Base-by-base conservation (phyloP, 1,140 invertebrate species). In the Hesperophylax magnus region DNA sequence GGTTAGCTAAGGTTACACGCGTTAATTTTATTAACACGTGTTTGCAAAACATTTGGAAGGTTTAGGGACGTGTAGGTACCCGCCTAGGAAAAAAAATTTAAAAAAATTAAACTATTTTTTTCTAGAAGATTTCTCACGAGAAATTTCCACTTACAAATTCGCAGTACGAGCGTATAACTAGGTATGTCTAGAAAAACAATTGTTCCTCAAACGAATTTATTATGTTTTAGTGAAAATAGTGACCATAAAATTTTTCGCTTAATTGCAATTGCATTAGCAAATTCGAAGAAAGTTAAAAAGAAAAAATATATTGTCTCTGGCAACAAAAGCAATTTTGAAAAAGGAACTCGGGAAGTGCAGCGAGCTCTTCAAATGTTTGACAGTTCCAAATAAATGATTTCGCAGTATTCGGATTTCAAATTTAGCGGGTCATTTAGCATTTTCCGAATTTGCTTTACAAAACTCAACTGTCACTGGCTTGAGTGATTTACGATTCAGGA, bases 311-410 rank as follows among this genome's bases (percentile, higher is more conserved):
- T 14, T 14, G 20, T 24, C 20, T 61, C 14, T 24, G 58, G 20
- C 58, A 61, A 61, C 8, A 24, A 61, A 24, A 61, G 56, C 2
- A 18, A 11, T 58, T 61, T 61, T 61, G 58, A 24, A 61, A 61
- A 61, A 61, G 18, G 39, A 47, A 47, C 18, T 22, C 58, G 4
- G 20, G 20, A 61, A 61, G 24, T 61, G 58, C 58, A 61, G 8
- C 58, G 58, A 20, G 58, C 58, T 61, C 24, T 24, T 61, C 58
- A 61, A 61, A 34, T 34, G 63, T 67, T 67, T 67, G 63, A 67
- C 63, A 67, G 63, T 67, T 67, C 11, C 27, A 67, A 67, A 67
- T 27, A 67, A 67, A 67, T 67, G 63, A 22, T 27, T 31, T 67
- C 63, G 31, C 27, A 67, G 63, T 31, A 67, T 67, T 67, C 63